phyloP scores from a whole-genome alignment of 2,888 invertebrate species.

The Bhutanitis thaidina region DNA sequence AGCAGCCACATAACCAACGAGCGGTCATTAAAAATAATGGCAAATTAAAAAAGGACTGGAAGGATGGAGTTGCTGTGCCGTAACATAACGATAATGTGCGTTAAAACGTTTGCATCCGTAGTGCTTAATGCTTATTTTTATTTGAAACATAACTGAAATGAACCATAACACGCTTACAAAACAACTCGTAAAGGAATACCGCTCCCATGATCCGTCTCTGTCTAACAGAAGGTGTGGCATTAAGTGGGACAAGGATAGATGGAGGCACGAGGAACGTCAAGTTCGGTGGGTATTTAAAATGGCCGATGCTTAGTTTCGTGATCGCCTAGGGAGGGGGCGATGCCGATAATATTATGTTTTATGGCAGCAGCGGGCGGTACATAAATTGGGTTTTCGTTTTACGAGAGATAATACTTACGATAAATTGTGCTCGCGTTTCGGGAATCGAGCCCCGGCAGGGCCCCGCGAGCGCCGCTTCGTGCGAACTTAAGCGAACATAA shows the following conservation, averaged over 20 bases:
- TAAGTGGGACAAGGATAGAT: constrained; percentile 36
- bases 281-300: constrained; percentile 69
- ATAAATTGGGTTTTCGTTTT: constrained; percentile 74
- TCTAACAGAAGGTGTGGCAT: constrained; percentile 31
- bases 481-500: constrained; percentile 25
- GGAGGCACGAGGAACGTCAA: constrained; percentile 50
- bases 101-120: background rate
- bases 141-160: constrained; percentile 52
- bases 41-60: background rate
- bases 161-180: constrained; percentile 53
- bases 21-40: background rate
- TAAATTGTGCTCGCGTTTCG: constrained; percentile 65
- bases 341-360: constrained; percentile 77
- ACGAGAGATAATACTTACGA: constrained; percentile 66
- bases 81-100: background rate
- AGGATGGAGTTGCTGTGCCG: background rate
- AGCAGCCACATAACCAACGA: no score
- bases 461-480: constrained; percentile 15
- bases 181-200: constrained; percentile 61
- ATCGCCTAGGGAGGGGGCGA: constrained; percentile 75
- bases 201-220: constrained; percentile 40
- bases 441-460: constrained; percentile 48
- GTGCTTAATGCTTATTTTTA: constrained; percentile 23
- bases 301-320: constrained; percentile 76
- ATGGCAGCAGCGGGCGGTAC: constrained; percentile 57